Conservation (phyloP, 1,140 invertebrate genomes). For the Thalassaphorura encarpata region DNA sequence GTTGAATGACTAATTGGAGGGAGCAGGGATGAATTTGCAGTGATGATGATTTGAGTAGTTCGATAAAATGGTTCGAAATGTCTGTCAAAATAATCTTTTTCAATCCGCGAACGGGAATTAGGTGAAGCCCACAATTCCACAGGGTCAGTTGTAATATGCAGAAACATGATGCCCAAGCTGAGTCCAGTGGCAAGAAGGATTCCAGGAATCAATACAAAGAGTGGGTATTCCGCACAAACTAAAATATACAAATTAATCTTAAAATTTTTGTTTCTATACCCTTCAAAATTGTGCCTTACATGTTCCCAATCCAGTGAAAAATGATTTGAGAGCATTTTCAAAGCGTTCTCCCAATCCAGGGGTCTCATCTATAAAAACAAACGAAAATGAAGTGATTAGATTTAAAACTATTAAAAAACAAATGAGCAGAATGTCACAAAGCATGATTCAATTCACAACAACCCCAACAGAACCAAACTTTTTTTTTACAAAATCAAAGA, state of each 20-base stretch:
- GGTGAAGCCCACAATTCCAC: conserved; percentile 92
- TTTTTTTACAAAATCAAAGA: too few species aligned
- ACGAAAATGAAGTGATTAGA: neutral
- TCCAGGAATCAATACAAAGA: conserved; percentile 20
- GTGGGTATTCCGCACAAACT: conserved; percentile 41
- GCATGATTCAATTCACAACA: too few species aligned
- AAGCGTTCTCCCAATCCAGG: conserved; percentile 31
- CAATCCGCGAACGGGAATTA: conserved; percentile 65
- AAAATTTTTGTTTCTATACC: neutral
- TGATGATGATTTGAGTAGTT: conserved; percentile 68
- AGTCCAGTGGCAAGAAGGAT: conserved; percentile 40
- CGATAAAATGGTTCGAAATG: conserved; percentile 94
- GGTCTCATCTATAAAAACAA: neutral
- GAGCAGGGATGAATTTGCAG: conserved; percentile 11
- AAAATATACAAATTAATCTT: neutral
- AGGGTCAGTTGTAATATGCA: conserved; percentile 69
- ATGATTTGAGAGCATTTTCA: conserved; percentile 38
- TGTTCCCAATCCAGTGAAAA: conserved; percentile 43
- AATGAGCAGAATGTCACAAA: neutral
- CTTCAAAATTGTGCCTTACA: conserved; percentile 25
- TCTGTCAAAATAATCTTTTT: conserved; percentile 78
- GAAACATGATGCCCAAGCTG: conserved; percentile 50
- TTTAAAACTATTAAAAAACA: neutral
- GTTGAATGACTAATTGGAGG: neutral
- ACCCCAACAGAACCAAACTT: too few species aligned